Conservation (phyloP, 2,888 invertebrate species). For the Pollenia griseotomentosa region DNA sequence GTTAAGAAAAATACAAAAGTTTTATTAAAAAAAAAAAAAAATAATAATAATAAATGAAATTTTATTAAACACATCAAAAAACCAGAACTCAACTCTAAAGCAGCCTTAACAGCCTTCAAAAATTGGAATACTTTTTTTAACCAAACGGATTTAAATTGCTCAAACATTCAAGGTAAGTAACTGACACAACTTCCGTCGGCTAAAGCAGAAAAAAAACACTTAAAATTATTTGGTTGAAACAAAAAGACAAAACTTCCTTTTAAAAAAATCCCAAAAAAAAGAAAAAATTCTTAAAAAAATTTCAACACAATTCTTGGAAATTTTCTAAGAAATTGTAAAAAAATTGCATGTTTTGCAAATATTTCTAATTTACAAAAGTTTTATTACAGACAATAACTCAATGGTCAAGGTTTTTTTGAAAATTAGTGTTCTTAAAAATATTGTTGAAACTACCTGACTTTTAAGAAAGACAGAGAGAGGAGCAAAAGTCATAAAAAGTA, state of each 20-base stretch:
- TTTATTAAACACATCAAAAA: conserved; percentile 3
- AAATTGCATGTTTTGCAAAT: conserved; percentile 15
- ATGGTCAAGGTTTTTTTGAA: conserved; percentile 51
- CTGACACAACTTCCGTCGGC: conserved; percentile 54
- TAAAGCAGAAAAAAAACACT: background rate
- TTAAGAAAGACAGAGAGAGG: too few relatives aligned
- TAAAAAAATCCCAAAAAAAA: background rate
- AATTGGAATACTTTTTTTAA: conserved; percentile 56
- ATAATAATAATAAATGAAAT: conserved; percentile 6
- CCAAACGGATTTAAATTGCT: conserved; percentile 52
- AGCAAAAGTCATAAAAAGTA: conserved; percentile 56
- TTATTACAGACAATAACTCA: conserved; percentile 38
- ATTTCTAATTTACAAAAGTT: background rate
- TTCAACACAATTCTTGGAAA: conserved; percentile 12
- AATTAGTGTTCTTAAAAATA: conserved; percentile 13
- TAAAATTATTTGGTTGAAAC: background rate
- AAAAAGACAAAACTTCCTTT: background rate
- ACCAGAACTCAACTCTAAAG: background rate
- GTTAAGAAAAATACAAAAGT: conserved; percentile 2
- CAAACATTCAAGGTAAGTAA: conserved; percentile 57
- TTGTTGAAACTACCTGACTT: conserved; percentile 50
- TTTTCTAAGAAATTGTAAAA: conserved; percentile 14
- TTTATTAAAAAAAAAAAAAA: conserved; percentile 14
- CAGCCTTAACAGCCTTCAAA: conserved; percentile 71
- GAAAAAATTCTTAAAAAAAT: conserved; percentile 1